Evolutionary conservation across 1,140 invertebrate genomes (phyloP), one percentile per base, ranked within the genome.

Genomic region (Meteorus sp.): DNA sequence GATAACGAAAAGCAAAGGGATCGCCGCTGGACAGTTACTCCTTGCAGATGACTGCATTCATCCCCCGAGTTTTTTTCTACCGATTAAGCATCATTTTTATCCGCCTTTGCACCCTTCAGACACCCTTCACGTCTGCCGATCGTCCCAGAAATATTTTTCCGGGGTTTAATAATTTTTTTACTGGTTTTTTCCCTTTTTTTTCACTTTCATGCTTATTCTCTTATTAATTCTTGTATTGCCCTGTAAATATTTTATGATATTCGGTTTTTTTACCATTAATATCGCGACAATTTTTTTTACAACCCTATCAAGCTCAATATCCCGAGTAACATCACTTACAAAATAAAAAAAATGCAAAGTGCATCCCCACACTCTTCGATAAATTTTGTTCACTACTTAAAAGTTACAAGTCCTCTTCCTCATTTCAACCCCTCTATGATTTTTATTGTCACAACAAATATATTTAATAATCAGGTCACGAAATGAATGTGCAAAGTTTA

Each of bases 11-110:
- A 52, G 48, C 23, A 11, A 45, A 47, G 50, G 41, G 33, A 0
- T n/a, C 43, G 41, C 41, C 43, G n/a, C 17, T 23, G 56, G 13
- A 31, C 11, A 15, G 45, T 48, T 63, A 58, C 65, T 66, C 60
- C 51, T 64, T 63, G n/a, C 66, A 69, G 69, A 67, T 73, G 65
- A 70, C 67, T 71, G 73, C 65, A 56, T 43, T 19, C 63, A 41
- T 47, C 51, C 60, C 57, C n/a, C n/a, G n/a, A 60, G 65, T 69
- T 63, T 67, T 75, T 65, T 75, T 75, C 72, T 73, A 75, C 75
- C 72, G 76, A 78, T 77, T 78, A 74, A 75, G 76, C 72, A 73
- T 78, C 69, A 73, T 76, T 75, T 74, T 75, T 69, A 41, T 65
- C 56, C 35, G 56, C 59, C 48, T 33, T 31, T 37, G 7, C 29